Evolutionary conservation across 2,888 invertebrate genomes (phyloP).

Genomic region (Eupithecia tripunctaria): DNA sequence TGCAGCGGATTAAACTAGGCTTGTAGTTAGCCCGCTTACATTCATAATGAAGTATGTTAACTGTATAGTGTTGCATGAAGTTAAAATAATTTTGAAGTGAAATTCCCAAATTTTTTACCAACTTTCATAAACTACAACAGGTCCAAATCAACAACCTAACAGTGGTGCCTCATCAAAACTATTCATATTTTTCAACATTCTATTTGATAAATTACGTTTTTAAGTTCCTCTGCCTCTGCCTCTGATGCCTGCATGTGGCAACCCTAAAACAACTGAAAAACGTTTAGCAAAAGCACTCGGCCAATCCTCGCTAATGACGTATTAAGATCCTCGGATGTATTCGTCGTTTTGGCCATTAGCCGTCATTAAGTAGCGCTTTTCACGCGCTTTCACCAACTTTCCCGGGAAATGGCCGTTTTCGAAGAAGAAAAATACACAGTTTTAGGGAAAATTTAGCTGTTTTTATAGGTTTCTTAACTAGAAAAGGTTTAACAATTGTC

Average conservation of each 20-base stretch:
- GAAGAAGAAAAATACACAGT: conserved; percentile 4
- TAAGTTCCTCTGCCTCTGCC: neutral
- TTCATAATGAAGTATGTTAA: neutral
- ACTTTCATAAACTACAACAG: no score
- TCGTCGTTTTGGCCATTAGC: conserved; percentile 29
- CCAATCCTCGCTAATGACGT: conserved; percentile 66
- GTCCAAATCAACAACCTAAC: no score
- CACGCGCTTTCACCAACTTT: conserved; percentile 16
- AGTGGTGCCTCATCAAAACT: neutral
- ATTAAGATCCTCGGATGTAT: conserved; percentile 49
- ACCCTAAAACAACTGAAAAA: conserved; percentile 53
- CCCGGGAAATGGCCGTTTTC: conserved; percentile 3
- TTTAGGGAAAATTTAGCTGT: conserved; percentile 8
- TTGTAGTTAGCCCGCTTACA: no score
- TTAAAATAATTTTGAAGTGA: no score
- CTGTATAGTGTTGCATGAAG: neutral
- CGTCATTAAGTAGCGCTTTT: conserved; percentile 29
- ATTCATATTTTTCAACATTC: neutral
- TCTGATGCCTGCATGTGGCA: conserved; percentile 36
- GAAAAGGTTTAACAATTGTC: neutral
- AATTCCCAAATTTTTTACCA: no score
- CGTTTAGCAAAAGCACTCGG: conserved; percentile 55
- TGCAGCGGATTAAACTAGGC: no score
- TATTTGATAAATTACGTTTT: neutral
- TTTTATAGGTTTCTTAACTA: neutral